These are phyloP conservation scores for Idaea aversata DNA, from an alignment of 2,888 invertebrate species.

Conservation along the genomic window DNA sequence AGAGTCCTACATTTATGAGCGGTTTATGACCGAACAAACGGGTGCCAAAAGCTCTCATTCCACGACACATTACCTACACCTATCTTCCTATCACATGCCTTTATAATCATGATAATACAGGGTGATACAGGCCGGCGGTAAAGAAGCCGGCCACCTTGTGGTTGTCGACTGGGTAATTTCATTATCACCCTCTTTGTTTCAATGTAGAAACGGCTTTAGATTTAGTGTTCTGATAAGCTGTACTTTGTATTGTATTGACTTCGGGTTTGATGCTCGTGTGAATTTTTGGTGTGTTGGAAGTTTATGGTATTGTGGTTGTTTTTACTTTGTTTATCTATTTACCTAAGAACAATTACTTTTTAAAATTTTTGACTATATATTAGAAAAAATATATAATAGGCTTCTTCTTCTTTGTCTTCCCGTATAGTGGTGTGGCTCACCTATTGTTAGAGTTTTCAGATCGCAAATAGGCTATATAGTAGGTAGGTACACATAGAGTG, in stretches of 20 bases:
- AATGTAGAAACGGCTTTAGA: constrained; percentile 27
- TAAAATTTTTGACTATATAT: too few species aligned
- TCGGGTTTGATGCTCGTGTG: constrained; percentile 1
- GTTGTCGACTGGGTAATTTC: constrained; percentile 39
- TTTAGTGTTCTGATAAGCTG: constrained; percentile 23
- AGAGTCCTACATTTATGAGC: constrained; percentile 50
- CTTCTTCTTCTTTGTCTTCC: too few species aligned
- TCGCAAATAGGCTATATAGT: too few species aligned
- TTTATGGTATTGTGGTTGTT: neutral
- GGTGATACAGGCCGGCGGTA: constrained; percentile 24
- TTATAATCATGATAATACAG: constrained; percentile 65
- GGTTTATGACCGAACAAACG: constrained; percentile 47
- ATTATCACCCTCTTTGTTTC: constrained; percentile 68
- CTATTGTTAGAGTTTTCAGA: too few species aligned
- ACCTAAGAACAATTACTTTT: neutral
- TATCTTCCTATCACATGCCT: constrained; percentile 53
- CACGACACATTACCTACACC: constrained; percentile 57
- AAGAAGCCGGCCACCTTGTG: constrained; percentile 20
- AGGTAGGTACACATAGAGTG: too few species aligned
- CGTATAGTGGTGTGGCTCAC: too few species aligned
- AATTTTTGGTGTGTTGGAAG: constrained; percentile 4
- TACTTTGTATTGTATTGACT: constrained; percentile 8
- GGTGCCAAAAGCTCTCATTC: constrained; percentile 78
- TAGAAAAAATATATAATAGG: too few species aligned
- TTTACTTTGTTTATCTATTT: neutral